phyloP scores from a whole-genome alignment of 2,888 invertebrate species.

The Andrena camellia region DNA sequence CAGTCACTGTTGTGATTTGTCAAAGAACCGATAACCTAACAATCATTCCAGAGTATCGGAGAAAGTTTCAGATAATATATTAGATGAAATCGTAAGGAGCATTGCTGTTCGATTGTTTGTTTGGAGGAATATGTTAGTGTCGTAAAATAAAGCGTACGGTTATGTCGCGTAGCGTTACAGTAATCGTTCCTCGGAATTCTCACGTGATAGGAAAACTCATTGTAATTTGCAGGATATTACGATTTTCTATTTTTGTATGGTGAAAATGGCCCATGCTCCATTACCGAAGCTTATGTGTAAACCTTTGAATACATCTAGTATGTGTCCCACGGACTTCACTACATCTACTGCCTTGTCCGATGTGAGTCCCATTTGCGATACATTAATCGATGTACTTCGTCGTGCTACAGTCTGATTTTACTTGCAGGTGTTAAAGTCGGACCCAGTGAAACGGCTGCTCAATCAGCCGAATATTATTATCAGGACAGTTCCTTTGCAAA shows the following conservation, averaged over 20 bases:
- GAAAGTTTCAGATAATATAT: conserved; percentile 2
- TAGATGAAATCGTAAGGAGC: not conserved
- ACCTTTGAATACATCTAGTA: conserved; percentile 61
- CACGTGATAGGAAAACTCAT: not conserved
- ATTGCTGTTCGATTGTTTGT: not conserved
- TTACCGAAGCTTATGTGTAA: conserved; percentile 35
- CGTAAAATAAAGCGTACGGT: not conserved
- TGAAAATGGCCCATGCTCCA: conserved; percentile 60
- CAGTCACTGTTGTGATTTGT: conserved; percentile 21
- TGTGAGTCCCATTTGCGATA: conserved; percentile 61
- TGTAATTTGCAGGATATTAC: conserved; percentile 38
- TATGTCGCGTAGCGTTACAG: conserved; percentile 4
- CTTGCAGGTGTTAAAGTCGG: conserved; percentile 79
- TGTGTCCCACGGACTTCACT: conserved; percentile 62
- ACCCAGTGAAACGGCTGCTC: conserved; percentile 79
- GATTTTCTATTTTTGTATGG: conserved; percentile 35
- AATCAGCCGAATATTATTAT: conserved; percentile 81
- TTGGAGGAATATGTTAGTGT: not conserved
- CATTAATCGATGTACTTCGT: no score
- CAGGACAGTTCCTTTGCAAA: conserved; percentile 72
- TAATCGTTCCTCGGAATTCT: not conserved
- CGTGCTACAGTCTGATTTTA: conserved; percentile 7
- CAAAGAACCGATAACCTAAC: conserved; percentile 48
- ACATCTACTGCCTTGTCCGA: conserved; percentile 68
- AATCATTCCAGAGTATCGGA: conserved; percentile 1